Base-by-base conservation (phyloP, 37 sponge, comb jelly and placozoan genomes). In the Hormiphora californensis region DNA sequence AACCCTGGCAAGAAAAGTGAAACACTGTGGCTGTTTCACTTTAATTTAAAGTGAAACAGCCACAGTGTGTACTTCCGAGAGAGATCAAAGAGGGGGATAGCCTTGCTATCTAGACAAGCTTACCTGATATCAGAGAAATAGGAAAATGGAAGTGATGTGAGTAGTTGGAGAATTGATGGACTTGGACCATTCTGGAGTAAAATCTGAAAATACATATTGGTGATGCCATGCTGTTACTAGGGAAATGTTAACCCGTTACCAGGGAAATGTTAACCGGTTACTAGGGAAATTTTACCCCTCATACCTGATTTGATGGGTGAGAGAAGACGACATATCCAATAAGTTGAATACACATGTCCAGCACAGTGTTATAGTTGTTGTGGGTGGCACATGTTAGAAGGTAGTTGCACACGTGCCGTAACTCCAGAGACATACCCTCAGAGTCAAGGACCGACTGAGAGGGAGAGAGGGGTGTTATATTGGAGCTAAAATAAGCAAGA, bases 61-160 rank as follows among this genome's bases (percentile, higher is more conserved):
- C 51, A 46, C 51, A 46, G 11, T 17, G 12, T 17, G 11, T 8
- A 46, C 51, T 17, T 12, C 51, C 51, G 11, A 46, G 8, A 12
- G 11, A 46, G 51, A 12, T 46, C 51, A 46, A 46, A 12, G 51
- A 12, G 51, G 12, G 12, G 51, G 51, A 46, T 46, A 46, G 11
- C 51, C 8, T 12, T 46, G 11, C 8, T 17, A 46, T 46, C 8
- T 8, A 17, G 12, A 12, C 12, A 46, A 46, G 51, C 51, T 46
- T 73, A 73, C 81, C 81, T 73, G 22, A 73, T 41, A 40, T 73
- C 81, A 5, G 81, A 73, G 46, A 73, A 73, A 46, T 73, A 73
- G 23, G 81, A 73, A 46, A 73, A 73, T n/a, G 81, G 81, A 11
- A 73, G 81, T n/a, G 81, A 73, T 11, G 81, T 43, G 25, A 73